Conservation (phyloP, 2,888 invertebrate genomes). For the Clepsis dumicolana region DNA sequence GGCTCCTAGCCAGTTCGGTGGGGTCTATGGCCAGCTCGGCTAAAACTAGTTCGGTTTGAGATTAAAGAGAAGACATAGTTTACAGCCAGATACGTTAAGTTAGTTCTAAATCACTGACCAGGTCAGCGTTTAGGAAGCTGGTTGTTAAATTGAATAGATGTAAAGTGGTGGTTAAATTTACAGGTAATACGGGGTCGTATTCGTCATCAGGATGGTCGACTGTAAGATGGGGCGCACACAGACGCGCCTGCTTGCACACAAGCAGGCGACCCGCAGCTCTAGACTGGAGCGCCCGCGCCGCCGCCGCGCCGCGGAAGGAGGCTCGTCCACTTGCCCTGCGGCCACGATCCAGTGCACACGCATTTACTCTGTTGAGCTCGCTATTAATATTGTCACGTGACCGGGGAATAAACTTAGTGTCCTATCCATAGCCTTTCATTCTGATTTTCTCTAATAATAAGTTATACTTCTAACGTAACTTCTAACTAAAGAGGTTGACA, state of each 20-base stretch:
- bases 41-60: conserved; percentile 32
- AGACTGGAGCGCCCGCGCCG: too few species aligned
- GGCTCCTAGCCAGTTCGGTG: neutral
- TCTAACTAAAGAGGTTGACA: too few species aligned
- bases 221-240: too few species aligned
- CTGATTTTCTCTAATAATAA: neutral
- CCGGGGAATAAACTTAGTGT: neutral
- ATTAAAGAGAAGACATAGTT: neutral
- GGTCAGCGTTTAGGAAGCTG: neutral
- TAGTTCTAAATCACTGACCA: neutral
- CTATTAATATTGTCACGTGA: neutral
- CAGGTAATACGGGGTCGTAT: conserved; percentile 30
- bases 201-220: conserved; percentile 26
- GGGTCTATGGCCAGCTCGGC: conserved; percentile 14
- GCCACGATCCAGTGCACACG: neutral
- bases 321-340: neutral
- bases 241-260: too few species aligned
- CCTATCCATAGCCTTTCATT: neutral
- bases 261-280: too few species aligned
- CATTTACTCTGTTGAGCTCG: neutral
- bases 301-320: neutral
- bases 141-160: neutral
- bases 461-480: too few species aligned
- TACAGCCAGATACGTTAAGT: neutral
- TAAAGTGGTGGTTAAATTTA: neutral